Evolutionary conservation across 2,888 invertebrate species (phyloP).

Genomic region (Meteorus cinctellus): DNA sequence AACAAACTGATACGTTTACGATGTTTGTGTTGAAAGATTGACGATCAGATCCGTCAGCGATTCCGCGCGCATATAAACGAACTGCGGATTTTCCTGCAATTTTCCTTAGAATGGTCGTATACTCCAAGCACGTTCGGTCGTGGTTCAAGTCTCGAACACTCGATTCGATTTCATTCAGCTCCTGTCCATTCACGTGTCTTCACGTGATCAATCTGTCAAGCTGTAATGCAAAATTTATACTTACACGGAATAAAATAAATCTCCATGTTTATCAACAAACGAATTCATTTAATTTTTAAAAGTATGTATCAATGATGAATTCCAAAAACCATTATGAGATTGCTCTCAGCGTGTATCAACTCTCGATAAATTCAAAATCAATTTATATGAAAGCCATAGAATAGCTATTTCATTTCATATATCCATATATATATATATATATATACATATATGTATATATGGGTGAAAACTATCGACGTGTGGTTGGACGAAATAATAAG

Average conservation of each 20-base stretch:
- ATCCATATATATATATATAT: not conserved
- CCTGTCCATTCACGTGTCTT: slow-evolving; percentile 43
- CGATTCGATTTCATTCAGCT: slow-evolving; percentile 46
- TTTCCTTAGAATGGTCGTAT: slow-evolving; percentile 51
- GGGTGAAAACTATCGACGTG: slow-evolving; percentile 33
- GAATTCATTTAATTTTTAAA: not conserved
- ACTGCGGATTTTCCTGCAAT: slow-evolving; percentile 53
- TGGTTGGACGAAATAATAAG: slow-evolving; percentile 29
- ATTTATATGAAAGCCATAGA: slow-evolving; percentile 26
- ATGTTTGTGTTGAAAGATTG: slow-evolving; percentile 67
- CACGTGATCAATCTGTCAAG: slow-evolving; percentile 38
- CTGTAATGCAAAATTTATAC: not conserved
- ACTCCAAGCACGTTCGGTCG: slow-evolving; percentile 64
- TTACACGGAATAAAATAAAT: not conserved
- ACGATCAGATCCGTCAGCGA: slow-evolving; percentile 69
- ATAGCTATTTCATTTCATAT: slow-evolving; percentile 41
- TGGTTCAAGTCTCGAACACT: slow-evolving; percentile 54
- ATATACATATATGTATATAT: slow-evolving; percentile 9
- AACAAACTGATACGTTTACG: slow-evolving; percentile 62
- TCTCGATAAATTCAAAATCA: slow-evolving; percentile 1
- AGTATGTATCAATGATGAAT: slow-evolving; percentile 22
- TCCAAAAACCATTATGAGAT: not conserved
- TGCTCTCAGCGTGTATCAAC: slow-evolving; percentile 20
- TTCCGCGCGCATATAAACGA: slow-evolving; percentile 59
- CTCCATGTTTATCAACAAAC: not conserved